Percentiles rank a stretch among this genome's conserved stretches.
These are phyloP conservation scores for Pangasianodon gigas DNA, from an alignment of 2,113 vertebrate species.

Conservation along the genomic window DNA sequence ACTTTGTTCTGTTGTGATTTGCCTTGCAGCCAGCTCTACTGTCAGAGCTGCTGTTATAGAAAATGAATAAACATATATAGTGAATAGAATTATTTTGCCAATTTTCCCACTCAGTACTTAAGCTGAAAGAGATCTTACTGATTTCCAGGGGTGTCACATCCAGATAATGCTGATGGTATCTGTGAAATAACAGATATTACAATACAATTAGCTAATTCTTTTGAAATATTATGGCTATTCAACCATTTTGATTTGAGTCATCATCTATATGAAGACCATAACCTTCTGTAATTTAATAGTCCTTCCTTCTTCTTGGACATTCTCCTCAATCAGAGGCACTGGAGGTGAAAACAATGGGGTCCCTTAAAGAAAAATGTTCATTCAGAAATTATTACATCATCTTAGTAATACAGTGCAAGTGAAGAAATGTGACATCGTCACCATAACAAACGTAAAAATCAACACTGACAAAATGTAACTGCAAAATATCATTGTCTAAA, in stretches of 20 bases:
- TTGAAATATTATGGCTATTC: background rate
- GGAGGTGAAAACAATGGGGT: constrained; percentile 72
- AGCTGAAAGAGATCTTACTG: constrained; percentile 71
- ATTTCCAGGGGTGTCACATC: constrained; percentile 78
- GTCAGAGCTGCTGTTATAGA: background rate
- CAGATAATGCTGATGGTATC: constrained; percentile 69
- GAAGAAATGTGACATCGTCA: background rate
- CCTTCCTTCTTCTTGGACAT: constrained; percentile 69
- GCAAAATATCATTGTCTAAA: background rate
- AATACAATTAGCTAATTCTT: background rate
- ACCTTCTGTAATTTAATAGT: constrained; percentile 79
- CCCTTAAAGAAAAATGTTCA: constrained; percentile 29
- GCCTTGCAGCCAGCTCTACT: background rate
- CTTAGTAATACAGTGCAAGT: background rate
- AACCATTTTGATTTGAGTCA: background rate
- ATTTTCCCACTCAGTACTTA: background rate
- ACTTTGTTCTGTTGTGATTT: background rate
- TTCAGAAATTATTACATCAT: background rate
- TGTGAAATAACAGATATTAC: constrained; percentile 5
- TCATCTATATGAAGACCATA: background rate
- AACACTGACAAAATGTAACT: background rate
- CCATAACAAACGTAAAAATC: background rate
- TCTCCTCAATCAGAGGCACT: constrained; percentile 78
- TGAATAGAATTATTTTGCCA: background rate
- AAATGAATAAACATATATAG: background rate